Evolutionary conservation across 2,113 vertebrate genomes (phyloP).

Genomic region (Stigmatopora nigra): DNA sequence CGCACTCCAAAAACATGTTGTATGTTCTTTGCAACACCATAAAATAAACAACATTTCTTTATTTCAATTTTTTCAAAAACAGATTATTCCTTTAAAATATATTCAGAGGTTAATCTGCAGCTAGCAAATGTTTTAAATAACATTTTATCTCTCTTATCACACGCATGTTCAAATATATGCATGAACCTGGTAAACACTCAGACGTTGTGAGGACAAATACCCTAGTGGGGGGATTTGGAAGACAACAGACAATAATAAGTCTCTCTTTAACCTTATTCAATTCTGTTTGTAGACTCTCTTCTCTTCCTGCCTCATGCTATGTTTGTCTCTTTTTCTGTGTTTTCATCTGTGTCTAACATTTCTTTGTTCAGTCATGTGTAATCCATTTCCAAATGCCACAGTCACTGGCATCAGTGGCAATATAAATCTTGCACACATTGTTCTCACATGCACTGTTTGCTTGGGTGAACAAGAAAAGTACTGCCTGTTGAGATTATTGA

Average conservation of each 20-base stretch:
- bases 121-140: too few species aligned
- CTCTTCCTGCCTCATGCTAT: constrained; percentile 26
- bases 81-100: too few species aligned
- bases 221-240: constrained; percentile 19
- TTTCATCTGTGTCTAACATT: constrained; percentile 35
- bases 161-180: background rate
- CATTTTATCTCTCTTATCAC: too few species aligned
- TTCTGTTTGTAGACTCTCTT: constrained; percentile 15
- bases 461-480: constrained; percentile 30
- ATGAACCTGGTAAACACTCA: constrained; percentile 3
- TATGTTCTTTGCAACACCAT: too few species aligned
- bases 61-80: too few species aligned
- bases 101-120: too few species aligned
- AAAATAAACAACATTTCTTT: too few species aligned
- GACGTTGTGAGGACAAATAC: constrained; percentile 33
- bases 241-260: constrained; percentile 29
- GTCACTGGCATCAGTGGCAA: constrained; percentile 37
- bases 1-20: too few species aligned
- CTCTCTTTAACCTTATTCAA: constrained; percentile 28
- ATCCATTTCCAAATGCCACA: constrained; percentile 48
- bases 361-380: constrained; percentile 50
- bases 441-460: constrained; percentile 34
- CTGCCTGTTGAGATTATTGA: constrained; percentile 29
- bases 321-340: constrained; percentile 26
- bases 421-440: constrained; percentile 38